A percentile compares a stretch with the other conserved stretches of the same genome.
These are phyloP conservation scores for Odontomachus brunneus DNA, from an alignment of 1,140 invertebrate species.

Conservation along the genomic window DNA sequence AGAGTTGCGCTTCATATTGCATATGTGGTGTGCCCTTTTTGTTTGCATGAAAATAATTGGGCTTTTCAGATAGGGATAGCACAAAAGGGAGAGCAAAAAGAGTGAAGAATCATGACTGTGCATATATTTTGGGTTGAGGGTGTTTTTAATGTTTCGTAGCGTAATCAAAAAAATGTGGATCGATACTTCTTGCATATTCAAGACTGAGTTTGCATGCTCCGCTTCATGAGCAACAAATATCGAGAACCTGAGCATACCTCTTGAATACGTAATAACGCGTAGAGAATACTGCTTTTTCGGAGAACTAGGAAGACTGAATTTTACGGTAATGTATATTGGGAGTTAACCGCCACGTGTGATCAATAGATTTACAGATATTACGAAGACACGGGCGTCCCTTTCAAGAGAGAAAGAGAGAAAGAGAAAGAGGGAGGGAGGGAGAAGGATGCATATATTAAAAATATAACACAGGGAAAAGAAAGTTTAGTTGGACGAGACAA, in stretches of 20 bases:
- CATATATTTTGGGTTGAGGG: not conserved
- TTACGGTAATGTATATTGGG: not conserved
- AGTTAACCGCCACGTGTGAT: not conserved
- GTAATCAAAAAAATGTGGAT: constrained; percentile 1
- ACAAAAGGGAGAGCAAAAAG: too few relatives aligned
- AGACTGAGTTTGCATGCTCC: not conserved
- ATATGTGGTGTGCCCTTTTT: not conserved
- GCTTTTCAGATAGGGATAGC: not conserved
- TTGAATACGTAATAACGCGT: not conserved
- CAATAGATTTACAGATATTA: too few relatives aligned
- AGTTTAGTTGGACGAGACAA: too few relatives aligned
- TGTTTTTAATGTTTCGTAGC: not conserved
- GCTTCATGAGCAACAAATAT: not conserved
- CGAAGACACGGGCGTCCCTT: not conserved
- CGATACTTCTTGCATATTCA: not conserved
- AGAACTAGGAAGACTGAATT: not conserved
- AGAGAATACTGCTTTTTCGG: not conserved
- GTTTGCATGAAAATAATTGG: not conserved
- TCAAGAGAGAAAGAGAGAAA: too few relatives aligned
- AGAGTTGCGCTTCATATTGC: too few relatives aligned
- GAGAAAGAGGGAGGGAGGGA: too few relatives aligned
- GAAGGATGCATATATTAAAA: too few relatives aligned
- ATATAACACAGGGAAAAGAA: too few relatives aligned
- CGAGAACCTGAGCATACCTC: not conserved
- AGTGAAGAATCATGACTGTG: not conserved